Conservation (phyloP, 2,797 vertebrate species). For the Protonibea diacanthus region DNA sequence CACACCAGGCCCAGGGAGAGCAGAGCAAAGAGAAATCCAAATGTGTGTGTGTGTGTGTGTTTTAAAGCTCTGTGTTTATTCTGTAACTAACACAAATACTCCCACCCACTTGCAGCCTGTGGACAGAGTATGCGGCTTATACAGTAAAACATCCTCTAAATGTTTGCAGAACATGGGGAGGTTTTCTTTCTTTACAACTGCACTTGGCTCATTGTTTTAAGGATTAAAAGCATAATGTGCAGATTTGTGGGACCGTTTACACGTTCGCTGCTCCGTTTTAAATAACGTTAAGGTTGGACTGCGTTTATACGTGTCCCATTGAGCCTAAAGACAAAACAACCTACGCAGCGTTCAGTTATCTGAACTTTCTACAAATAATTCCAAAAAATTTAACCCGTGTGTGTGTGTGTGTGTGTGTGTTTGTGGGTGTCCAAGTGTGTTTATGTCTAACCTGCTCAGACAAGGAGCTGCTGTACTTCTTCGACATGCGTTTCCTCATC, state of each 20-base stretch:
- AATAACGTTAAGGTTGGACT: constrained; percentile 21
- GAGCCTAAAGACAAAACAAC: constrained; percentile 2
- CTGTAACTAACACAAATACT: constrained; percentile 80
- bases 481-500: constrained; percentile 99
- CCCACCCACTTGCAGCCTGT: constrained; percentile 70
- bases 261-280: constrained; percentile 3
- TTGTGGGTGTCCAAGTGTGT: constrained; percentile 6
- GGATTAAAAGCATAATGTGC: constrained; percentile 18
- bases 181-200: constrained; percentile 47
- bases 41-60: constrained; percentile 33
- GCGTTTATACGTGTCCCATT: not conserved
- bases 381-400: not conserved
- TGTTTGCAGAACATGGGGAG: constrained; percentile 52
- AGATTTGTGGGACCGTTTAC: constrained; percentile 19
- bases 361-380: constrained; percentile 4
- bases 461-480: constrained; percentile 94
- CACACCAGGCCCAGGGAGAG: constrained; percentile 48
- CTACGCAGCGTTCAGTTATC: not conserved
- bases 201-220: constrained; percentile 12
- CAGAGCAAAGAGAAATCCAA: constrained; percentile 40
- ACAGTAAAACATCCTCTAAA: constrained; percentile 64
- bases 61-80: constrained; percentile 67
- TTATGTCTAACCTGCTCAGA: constrained; percentile 91
- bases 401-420: constrained; percentile 33
- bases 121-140: constrained; percentile 60